These are phyloP conservation scores for Oophaga pumilio DNA, from an alignment of 2,113 vertebrate species.

Conservation along the genomic window DNA sequence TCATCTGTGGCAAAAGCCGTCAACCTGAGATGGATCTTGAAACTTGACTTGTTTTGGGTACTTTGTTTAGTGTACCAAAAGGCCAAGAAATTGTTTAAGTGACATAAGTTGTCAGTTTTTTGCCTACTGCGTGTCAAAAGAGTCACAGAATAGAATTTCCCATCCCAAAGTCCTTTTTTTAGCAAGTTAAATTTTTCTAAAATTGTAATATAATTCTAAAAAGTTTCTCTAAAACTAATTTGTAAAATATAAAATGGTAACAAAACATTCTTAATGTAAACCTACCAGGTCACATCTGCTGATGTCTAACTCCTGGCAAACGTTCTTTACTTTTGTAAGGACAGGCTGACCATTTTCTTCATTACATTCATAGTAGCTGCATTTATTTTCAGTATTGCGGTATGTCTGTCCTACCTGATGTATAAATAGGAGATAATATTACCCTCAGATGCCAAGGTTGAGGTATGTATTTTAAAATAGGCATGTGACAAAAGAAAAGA, in stretches of 20 bases:
- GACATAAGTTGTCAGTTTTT: no score
- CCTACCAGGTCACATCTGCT: slow-evolving; percentile 44
- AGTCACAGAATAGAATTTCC: no score
- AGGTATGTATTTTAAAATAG: background rate
- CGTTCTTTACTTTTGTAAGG: slow-evolving; percentile 38
- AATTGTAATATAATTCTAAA: background rate
- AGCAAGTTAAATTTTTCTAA: background rate
- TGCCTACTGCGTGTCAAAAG: no score
- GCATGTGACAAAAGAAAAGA: background rate
- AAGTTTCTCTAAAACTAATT: background rate
- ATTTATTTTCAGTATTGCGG: background rate
- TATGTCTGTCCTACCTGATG: slow-evolving; percentile 30
- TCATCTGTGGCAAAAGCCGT: no score
- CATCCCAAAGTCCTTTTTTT: no score
- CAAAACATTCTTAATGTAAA: background rate
- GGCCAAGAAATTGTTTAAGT: no score
- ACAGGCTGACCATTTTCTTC: slow-evolving; percentile 31
- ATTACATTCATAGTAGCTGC: slow-evolving; percentile 49
- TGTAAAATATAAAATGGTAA: background rate
- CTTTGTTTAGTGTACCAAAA: no score
- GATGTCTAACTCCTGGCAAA: slow-evolving; percentile 46
- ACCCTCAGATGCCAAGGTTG: background rate
- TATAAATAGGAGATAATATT: background rate
- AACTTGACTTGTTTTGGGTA: no score
- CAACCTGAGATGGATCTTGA: no score